phyloP scores from a whole-genome alignment of 2,797 vertebrate species.

The Takifugu ocellatus region DNA sequence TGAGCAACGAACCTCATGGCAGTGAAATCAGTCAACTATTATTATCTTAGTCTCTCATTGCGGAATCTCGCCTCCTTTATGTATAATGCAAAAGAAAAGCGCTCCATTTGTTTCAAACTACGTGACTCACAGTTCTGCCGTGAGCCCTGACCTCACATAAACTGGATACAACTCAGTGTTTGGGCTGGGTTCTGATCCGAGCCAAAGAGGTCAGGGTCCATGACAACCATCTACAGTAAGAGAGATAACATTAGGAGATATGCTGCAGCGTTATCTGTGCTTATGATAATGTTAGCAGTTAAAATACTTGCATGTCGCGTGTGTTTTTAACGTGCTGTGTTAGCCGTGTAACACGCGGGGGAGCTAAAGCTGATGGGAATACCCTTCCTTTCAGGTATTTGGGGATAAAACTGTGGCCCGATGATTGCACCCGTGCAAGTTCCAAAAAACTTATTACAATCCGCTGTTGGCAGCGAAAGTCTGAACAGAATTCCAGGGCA shows the following conservation, averaged over 20 bases:
- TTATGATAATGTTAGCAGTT: slow-evolving; percentile 1
- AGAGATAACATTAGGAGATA: slow-evolving; percentile 5
- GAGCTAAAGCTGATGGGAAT: slow-evolving; percentile 4
- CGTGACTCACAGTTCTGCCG: slow-evolving; percentile 2
- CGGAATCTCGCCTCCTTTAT: slow-evolving; percentile 50
- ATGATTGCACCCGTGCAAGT: slow-evolving; percentile 1
- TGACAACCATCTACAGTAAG: slow-evolving; percentile 14
- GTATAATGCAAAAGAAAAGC: slow-evolving; percentile 40
- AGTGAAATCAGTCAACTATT: slow-evolving; percentile 18
- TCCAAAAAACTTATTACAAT: slow-evolving; percentile 1
- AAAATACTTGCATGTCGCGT: no score
- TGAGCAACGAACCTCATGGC: background rate
- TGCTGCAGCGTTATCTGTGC: background rate
- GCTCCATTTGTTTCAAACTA: slow-evolving; percentile 37
- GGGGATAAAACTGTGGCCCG: background rate
- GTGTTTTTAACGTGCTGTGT: background rate
- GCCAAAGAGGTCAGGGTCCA: slow-evolving; percentile 24
- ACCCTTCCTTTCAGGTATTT: background rate
- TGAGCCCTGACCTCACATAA: slow-evolving; percentile 18
- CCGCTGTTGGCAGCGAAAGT: background rate
- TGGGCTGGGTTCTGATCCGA: slow-evolving; percentile 19
- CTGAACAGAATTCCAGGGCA: background rate
- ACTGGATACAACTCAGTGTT: slow-evolving; percentile 34
- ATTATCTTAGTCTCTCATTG: slow-evolving; percentile 14
- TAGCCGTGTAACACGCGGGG: background rate